These are phyloP conservation scores for Drosophila ficusphila DNA, from an alignment of 1,140 invertebrate genomes.

Conservation along the genomic window DNA sequence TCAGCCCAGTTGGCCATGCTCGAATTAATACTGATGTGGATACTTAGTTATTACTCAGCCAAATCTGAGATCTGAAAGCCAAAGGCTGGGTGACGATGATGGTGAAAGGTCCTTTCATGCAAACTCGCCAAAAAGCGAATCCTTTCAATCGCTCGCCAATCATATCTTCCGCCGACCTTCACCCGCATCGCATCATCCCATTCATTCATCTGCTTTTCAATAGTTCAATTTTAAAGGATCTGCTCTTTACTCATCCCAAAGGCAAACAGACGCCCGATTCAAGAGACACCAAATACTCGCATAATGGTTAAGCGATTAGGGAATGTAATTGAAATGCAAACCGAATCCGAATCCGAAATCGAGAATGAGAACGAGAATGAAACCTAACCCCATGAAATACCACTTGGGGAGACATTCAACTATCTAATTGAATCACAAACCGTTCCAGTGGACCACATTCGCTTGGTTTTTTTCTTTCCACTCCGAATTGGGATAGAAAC, in stretches of 20 bases:
- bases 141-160: constrained; percentile 22
- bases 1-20: constrained; percentile 17
- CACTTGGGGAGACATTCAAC: constrained; percentile 1
- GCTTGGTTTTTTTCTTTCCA: background rate
- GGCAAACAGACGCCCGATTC: constrained; percentile 17
- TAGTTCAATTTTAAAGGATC: constrained; percentile 45
- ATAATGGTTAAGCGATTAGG: constrained; percentile 45
- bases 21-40: constrained; percentile 24
- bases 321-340: constrained; percentile 51
- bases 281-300: constrained; percentile 7
- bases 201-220: background rate
- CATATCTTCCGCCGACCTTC: background rate
- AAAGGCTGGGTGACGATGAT: background rate
- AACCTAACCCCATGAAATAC: background rate
- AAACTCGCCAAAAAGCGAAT: constrained; percentile 24
- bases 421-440: constrained; percentile 41
- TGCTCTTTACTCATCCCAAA: constrained; percentile 14
- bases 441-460: constrained; percentile 1
- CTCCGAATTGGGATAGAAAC: background rate
- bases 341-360: constrained; percentile 4
- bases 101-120: constrained; percentile 22
- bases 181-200: background rate
- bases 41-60: constrained; percentile 29
- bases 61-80: too few species aligned
- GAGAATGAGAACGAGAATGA: too few species aligned